Percentiles rank a stretch among this genome's conserved stretches.
Conservation (phyloP, 2,797 vertebrate species). For the Holocentrus rufus region DNA sequence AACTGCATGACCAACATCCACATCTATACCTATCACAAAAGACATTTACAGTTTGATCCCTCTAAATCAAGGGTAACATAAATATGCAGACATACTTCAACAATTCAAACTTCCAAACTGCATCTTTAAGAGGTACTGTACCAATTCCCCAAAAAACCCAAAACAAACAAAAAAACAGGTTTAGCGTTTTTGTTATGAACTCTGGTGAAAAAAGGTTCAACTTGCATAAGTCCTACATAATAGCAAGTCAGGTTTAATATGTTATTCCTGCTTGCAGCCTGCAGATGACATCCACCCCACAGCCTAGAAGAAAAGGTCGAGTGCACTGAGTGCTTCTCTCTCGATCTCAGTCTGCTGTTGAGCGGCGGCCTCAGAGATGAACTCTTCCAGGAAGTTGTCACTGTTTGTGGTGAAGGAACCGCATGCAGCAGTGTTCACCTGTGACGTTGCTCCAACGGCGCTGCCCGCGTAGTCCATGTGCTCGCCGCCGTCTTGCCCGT, state of each 20-base stretch:
- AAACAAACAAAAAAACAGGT: not conserved
- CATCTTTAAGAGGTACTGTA: not conserved
- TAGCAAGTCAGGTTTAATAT: not conserved
- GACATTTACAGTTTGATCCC: not conserved
- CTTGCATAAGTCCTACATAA: slow-evolving; percentile 7
- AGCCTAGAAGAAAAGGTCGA: slow-evolving; percentile 84
- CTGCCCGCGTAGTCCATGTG: slow-evolving; percentile 15
- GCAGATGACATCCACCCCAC: not conserved
- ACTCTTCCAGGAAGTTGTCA: slow-evolving; percentile 85
- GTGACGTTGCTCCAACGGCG: slow-evolving; percentile 33
- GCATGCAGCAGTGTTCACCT: slow-evolving; percentile 30
- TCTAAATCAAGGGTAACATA: not conserved
- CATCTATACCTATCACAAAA: not conserved
- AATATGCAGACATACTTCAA: not conserved
- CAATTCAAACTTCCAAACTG: not conserved
- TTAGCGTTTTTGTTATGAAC: not conserved
- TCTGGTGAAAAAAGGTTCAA: not conserved
- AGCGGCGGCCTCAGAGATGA: slow-evolving; percentile 80
- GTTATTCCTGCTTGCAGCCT: not conserved
- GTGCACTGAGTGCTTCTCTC: slow-evolving; percentile 80
- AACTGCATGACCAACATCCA: not conserved
- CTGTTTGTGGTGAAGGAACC: slow-evolving; percentile 63
- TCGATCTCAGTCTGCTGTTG: slow-evolving; percentile 75
- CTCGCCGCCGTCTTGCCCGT: slow-evolving; percentile 43
- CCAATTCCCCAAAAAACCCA: too few species aligned